phyloP scores from a whole-genome alignment of 2,888 invertebrate species.

The Clostera curtula region DNA sequence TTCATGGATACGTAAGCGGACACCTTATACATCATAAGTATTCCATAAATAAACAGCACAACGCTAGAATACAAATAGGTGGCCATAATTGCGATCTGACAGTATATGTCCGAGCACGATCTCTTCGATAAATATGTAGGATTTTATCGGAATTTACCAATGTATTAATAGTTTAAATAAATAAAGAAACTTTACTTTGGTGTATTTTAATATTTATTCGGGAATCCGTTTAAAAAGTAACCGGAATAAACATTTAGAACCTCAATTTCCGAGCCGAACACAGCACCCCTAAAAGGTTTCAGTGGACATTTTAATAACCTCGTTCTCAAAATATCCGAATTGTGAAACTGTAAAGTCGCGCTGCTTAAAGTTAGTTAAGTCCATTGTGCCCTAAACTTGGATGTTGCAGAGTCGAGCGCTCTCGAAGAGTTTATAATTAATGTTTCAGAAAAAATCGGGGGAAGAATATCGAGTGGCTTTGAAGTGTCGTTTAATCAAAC shows the following conservation, averaged over 20 bases:
- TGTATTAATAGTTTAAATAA: too few species aligned
- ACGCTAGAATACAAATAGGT: constrained; percentile 26
- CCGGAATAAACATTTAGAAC: too few species aligned
- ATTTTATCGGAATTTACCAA: too few species aligned
- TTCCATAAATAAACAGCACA: constrained; percentile 28
- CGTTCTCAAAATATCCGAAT: constrained; percentile 1
- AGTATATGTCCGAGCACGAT: constrained; percentile 12
- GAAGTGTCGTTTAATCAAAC: constrained; percentile 46
- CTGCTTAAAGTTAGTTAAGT: constrained; percentile 27
- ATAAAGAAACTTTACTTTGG: too few species aligned
- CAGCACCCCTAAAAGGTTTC: too few species aligned
- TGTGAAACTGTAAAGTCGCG: constrained; percentile 14
- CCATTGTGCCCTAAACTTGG: constrained; percentile 37
- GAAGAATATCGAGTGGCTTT: constrained; percentile 36
- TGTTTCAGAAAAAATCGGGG: constrained; percentile 40
- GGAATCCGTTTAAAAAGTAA: too few species aligned
- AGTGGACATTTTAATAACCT: neutral
- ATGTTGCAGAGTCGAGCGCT: constrained; percentile 27
- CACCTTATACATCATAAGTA: constrained; percentile 37
- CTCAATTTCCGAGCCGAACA: too few species aligned
- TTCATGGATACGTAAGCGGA: constrained; percentile 27
- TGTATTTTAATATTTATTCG: too few species aligned
- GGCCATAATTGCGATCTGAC: constrained; percentile 14
- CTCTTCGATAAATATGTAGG: constrained; percentile 2
- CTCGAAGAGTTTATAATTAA: constrained; percentile 54